Conservation (phyloP, 2,797 vertebrate species). For the Borostomias antarcticus region DNA sequence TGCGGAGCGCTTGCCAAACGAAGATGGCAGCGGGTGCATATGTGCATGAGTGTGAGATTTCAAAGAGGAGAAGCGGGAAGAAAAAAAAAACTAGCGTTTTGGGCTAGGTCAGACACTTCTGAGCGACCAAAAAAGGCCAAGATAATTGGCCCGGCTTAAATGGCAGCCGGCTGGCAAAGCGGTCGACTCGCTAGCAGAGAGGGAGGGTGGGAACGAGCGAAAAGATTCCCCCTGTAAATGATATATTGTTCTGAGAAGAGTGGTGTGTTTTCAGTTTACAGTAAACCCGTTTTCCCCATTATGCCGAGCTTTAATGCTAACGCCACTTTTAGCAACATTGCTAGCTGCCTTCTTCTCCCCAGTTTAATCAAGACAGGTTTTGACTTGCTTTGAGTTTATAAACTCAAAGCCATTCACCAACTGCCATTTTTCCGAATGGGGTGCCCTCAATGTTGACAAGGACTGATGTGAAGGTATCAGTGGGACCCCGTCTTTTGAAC, state of each 20-base stretch:
- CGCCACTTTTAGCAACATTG: constrained; percentile 11
- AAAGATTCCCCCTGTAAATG: constrained; percentile 50
- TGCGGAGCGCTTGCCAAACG: constrained; percentile 86
- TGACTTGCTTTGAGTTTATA: constrained; percentile 19
- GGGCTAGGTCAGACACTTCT: constrained; percentile 87
- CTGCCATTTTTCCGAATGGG: constrained; percentile 16
- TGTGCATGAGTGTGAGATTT: constrained; percentile 84
- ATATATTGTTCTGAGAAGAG: constrained; percentile 61
- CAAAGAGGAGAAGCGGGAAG: constrained; percentile 84
- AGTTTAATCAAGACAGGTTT: not conserved
- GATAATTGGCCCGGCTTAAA: constrained; percentile 90
- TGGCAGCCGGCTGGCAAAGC: constrained; percentile 82
- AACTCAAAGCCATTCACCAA: not conserved
- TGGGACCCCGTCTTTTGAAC: constrained; percentile 55
- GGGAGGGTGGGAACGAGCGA: constrained; percentile 40
- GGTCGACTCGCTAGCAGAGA: constrained; percentile 55
- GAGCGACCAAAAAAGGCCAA: constrained; percentile 81
- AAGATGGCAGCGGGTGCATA: constrained; percentile 79
- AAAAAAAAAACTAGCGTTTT: constrained; percentile 79
- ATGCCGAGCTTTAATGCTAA: constrained; percentile 32
- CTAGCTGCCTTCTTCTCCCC: not conserved
- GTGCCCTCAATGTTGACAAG: constrained; percentile 43
- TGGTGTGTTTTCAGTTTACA: constrained; percentile 32
- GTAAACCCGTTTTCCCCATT: constrained; percentile 31
- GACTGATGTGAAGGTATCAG: constrained; percentile 56